Evolutionary conservation across 2,888 invertebrate species (phyloP).

Genomic region (Sinotaia quadrata): DNA sequence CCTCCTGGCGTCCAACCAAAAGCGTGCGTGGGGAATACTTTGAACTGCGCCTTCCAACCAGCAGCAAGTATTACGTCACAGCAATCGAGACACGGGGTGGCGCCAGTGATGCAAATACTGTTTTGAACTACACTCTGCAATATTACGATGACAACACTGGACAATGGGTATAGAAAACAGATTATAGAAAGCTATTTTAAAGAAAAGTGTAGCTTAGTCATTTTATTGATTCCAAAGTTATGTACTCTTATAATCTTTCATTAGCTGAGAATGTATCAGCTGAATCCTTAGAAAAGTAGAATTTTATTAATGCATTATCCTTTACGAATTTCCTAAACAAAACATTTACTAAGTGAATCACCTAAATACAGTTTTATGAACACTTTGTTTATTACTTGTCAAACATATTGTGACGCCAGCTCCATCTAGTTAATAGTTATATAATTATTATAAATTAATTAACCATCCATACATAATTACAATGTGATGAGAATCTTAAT

Average conservation of each 20-base stretch:
- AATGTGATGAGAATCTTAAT: too few relatives aligned
- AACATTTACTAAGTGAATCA: too few relatives aligned
- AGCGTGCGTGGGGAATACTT: constrained; percentile 36
- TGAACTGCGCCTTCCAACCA: constrained; percentile 30
- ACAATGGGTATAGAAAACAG: constrained; percentile 13
- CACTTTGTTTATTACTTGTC: too few relatives aligned
- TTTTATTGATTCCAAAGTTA: constrained; percentile 1
- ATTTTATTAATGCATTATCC: too few relatives aligned
- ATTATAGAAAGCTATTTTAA: not conserved
- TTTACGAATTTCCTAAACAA: too few relatives aligned
- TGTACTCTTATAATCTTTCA: not conserved
- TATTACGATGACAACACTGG: constrained; percentile 38
- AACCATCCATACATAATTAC: too few relatives aligned
- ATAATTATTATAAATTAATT: too few relatives aligned
- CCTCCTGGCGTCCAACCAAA: constrained; percentile 40
- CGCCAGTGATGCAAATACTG: constrained; percentile 32
- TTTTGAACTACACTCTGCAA: constrained; percentile 38
- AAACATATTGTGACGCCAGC: too few relatives aligned
- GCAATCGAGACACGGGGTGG: constrained; percentile 44
- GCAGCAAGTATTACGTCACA: constrained; percentile 39
- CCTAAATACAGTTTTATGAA: too few relatives aligned
- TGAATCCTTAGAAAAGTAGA: too few relatives aligned
- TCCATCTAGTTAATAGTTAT: too few relatives aligned
- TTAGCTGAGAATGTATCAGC: too few relatives aligned
- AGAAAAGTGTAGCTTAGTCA: not conserved